Percentiles rank a stretch among this genome's conserved stretches.
phyloP scores from a whole-genome alignment of 2,113 vertebrate genomes.

The Centropus bengalensis region DNA sequence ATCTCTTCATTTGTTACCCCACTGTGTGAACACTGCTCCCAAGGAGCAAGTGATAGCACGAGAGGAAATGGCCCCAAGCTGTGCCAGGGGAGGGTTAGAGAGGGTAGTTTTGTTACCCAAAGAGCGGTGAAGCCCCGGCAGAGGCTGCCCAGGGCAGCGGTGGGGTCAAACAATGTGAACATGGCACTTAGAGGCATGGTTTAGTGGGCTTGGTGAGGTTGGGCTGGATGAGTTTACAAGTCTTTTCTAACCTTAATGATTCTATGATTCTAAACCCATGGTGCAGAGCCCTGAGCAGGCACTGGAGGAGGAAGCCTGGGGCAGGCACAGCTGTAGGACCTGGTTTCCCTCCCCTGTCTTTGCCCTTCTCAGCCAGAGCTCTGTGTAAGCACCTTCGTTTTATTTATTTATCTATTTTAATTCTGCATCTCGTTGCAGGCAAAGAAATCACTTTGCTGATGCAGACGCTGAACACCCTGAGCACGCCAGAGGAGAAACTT shows the following conservation, averaged over 20 bases:
- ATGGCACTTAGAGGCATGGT: too few species aligned
- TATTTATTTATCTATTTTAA: neutral
- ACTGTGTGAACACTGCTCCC: accelerated
- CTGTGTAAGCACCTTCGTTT: neutral
- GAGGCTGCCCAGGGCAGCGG: too few species aligned
- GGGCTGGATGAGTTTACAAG: too few species aligned
- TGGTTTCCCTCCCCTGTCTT: neutral
- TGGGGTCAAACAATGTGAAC: too few species aligned
- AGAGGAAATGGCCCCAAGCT: too few species aligned
- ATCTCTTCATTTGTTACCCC: neutral
- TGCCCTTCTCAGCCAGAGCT: neutral
- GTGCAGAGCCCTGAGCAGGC: neutral
- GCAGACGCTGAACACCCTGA: conserved; percentile 97
- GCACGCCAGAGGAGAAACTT: conserved; percentile 95
- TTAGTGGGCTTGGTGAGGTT: too few species aligned
- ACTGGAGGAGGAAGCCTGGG: neutral
- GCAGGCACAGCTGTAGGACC: neutral
- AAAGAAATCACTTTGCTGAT: conserved; percentile 98
- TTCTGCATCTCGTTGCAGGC: conserved; percentile 72
- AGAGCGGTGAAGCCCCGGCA: too few species aligned
- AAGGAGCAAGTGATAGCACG: too few species aligned
- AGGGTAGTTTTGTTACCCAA: too few species aligned
- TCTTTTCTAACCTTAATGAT: too few species aligned
- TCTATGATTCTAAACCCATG: neutral
- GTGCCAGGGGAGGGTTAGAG: too few species aligned